Base-by-base conservation (phyloP, 2,797 vertebrate genomes). In the Austrolebias charrua region DNA sequence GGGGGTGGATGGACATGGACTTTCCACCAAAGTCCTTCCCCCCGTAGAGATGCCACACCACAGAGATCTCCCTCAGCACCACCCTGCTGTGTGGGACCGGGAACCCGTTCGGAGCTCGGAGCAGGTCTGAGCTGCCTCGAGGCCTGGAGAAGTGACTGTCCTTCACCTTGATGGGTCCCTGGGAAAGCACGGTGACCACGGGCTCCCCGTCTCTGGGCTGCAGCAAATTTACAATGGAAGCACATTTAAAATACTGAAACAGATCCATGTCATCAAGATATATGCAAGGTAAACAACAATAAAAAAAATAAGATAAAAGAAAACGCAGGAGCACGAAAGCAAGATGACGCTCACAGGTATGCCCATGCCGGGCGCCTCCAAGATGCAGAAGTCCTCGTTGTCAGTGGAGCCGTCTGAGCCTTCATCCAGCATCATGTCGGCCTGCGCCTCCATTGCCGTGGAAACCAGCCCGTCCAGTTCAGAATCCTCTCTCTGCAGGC, bases 361-460 rank as follows among this genome's bases (percentile, higher is more conserved):
- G 57, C 96, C 95, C 70, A 96, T 94, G 78, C 96, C 96, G 0
- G 96, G 96, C 46, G 96, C 95, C 18, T 97, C 96, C 33, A 98
- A 86, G 82, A 98, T 98, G 72, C 96, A 98, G 80, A 98, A 98
- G 82, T 96, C 96, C 0, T 97, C 96, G 0, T 95, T 95, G 84
- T 97, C 95, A 0, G 93, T 92, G 58, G 94, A 94, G 47, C 92
- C 91, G 77, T 95, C 79, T 0, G 93, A 94, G 45, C 81, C 91
- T 38, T 91, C 90, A 1, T 95, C 93, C 5, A 89, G 92, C 53
- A 89, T 84, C 80, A 91, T 80, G 11, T 93, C 93, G 4, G 84
- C 86, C 35, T 89, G 86, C 5, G 88, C 89, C 49, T 93, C 93
- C 0, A 81, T 83, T n/a, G 86, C 82, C 15, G 90, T 85, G 5